Percentiles rank a stretch among this genome's conserved stretches.
These are phyloP conservation scores for Sminthopsis crassicaudata DNA, from an alignment of 2,113 vertebrate species.

Conservation along the genomic window DNA sequence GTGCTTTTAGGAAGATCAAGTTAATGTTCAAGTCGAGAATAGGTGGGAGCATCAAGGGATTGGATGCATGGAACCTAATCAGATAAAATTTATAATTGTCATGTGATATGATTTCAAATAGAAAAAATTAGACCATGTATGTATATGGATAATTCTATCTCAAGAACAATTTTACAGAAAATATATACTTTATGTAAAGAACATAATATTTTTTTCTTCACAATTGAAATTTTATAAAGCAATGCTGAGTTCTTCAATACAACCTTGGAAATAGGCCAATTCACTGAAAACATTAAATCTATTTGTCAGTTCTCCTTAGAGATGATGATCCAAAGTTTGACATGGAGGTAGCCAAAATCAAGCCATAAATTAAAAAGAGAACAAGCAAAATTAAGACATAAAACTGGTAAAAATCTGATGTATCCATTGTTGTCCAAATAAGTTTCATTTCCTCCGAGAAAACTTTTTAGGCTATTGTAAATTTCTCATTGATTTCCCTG, in stretches of 20 bases:
- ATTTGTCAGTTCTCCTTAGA: not conserved
- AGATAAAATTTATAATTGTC: not conserved
- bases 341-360: not conserved
- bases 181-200: not conserved
- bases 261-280: not conserved
- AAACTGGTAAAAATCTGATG: not conserved
- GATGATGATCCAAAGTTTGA: slow-evolving; percentile 4
- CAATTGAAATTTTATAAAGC: slow-evolving; percentile 20
- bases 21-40: not conserved
- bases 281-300: slow-evolving; percentile 37
- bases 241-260: slow-evolving; percentile 13
- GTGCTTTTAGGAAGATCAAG: not conserved
- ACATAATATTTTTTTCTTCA: slow-evolving; percentile 18
- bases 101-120: not conserved
- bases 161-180: slow-evolving; percentile 2
- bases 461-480: not conserved
- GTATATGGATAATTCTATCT: not conserved
- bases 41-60: not conserved
- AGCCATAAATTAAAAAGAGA: not conserved
- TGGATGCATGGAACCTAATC: not conserved
- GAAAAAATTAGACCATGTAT: not conserved
- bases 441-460: not conserved
- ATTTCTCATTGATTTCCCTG: not conserved
- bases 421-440: not conserved
- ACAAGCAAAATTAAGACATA: not conserved